These are phyloP conservation scores for Odontomyia ornata DNA, from an alignment of 2,888 invertebrate species.

Conservation along the genomic window DNA sequence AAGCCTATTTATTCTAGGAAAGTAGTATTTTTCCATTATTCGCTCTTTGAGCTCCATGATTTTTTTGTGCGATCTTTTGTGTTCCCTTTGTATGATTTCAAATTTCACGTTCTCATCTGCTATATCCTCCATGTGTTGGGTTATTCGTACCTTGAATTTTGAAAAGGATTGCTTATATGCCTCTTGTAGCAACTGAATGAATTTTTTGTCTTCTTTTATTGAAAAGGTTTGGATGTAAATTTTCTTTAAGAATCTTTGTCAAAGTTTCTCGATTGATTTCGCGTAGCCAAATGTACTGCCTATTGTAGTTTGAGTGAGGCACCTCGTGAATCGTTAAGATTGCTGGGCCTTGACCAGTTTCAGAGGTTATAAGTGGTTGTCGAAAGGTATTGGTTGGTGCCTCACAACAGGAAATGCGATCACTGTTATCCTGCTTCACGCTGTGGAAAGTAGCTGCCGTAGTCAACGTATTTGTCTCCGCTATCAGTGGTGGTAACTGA, in stretches of 20 bases:
- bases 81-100: slow-evolving; percentile 37
- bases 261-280: background rate
- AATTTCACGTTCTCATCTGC: slow-evolving; percentile 12
- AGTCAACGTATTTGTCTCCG: no score
- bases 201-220: slow-evolving; percentile 34
- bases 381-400: slow-evolving; percentile 32
- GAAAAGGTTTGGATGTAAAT: slow-evolving; percentile 9
- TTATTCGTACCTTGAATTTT: slow-evolving; percentile 25
- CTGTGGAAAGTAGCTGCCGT: background rate
- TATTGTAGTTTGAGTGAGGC: slow-evolving; percentile 24
- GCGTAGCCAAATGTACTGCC: background rate
- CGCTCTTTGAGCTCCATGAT: slow-evolving; percentile 25
- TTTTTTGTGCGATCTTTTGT: slow-evolving; percentile 31
- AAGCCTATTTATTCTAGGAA: slow-evolving; percentile 22
- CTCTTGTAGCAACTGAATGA: slow-evolving; percentile 27
- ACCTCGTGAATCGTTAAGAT: slow-evolving; percentile 11
- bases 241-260: slow-evolving; percentile 9
- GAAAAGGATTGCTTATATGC: slow-evolving; percentile 4
- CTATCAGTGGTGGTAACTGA: background rate
- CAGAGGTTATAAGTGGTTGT: slow-evolving; percentile 13
- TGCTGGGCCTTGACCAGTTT: no score
- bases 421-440: slow-evolving; percentile 1
- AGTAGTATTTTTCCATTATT: slow-evolving; percentile 37
- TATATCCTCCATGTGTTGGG: slow-evolving; percentile 34
- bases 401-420: slow-evolving; percentile 22